Conservation (phyloP, 1,140 invertebrate genomes). For the Drosophila navojoa region DNA sequence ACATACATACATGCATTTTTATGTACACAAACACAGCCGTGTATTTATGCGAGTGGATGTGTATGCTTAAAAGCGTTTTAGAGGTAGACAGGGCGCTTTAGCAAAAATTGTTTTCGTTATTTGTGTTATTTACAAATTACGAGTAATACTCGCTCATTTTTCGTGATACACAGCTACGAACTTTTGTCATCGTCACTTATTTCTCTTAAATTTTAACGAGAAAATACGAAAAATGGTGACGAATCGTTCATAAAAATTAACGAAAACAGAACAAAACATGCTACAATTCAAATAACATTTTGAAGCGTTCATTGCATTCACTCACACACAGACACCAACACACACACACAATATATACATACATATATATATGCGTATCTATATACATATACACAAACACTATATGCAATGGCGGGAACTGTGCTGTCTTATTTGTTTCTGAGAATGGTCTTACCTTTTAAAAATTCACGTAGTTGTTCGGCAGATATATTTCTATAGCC, state of each 20-base stretch:
- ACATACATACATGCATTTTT: not conserved
- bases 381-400: slow-evolving; percentile 26
- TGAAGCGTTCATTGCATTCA: slow-evolving; percentile 36
- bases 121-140: slow-evolving; percentile 74
- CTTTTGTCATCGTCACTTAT: slow-evolving; percentile 35
- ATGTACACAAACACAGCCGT: slow-evolving; percentile 4
- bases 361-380: slow-evolving; percentile 9
- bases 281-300: slow-evolving; percentile 58
- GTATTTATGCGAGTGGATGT: not conserved
- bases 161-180: slow-evolving; percentile 43
- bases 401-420: slow-evolving; percentile 55
- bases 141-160: slow-evolving; percentile 76
- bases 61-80: slow-evolving; percentile 20
- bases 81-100: slow-evolving; percentile 28
- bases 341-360: not conserved
- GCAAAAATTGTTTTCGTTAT: slow-evolving; percentile 31
- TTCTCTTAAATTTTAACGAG: slow-evolving; percentile 27
- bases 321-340: slow-evolving; percentile 12
- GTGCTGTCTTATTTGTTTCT: slow-evolving; percentile 28
- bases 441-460: slow-evolving; percentile 83
- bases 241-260: slow-evolving; percentile 65
- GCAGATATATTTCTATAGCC: slow-evolving; percentile 85
- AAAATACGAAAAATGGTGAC: slow-evolving; percentile 58
- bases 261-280: slow-evolving; percentile 63
- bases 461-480: slow-evolving; percentile 85